These are phyloP conservation scores for Sebastes variabilis DNA, from an alignment of 2,797 vertebrate genomes.

Conservation along the genomic window DNA sequence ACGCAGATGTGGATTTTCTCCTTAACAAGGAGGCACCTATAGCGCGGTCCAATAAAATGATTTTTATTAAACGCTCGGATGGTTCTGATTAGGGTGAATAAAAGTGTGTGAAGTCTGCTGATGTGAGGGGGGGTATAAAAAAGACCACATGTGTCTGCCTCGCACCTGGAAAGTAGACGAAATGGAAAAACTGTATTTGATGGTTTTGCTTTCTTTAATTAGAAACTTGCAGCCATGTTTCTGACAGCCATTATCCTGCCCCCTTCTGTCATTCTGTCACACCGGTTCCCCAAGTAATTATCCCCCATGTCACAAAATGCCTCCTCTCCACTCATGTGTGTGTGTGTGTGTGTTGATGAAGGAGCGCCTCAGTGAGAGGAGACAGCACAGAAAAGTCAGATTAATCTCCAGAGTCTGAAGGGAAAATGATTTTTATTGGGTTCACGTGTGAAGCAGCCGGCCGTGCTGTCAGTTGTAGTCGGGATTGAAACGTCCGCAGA, in stretches of 20 bases:
- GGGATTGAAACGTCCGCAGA: constrained; percentile 53
- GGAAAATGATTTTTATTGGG: constrained; percentile 69
- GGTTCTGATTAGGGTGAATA: constrained; percentile 57
- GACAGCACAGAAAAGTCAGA: constrained; percentile 64
- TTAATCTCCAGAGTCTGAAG: constrained; percentile 61
- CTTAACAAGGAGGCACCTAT: constrained; percentile 39
- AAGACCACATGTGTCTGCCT: constrained; percentile 39
- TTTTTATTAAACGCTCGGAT: constrained; percentile 32
- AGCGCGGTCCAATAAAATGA: constrained; percentile 40
- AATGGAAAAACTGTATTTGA: constrained; percentile 17
- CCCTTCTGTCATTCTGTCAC: constrained; percentile 37
- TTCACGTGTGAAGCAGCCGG: constrained; percentile 67
- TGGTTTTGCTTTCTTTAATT: constrained; percentile 34
- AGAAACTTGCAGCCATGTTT: background rate
- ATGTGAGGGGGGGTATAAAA: constrained; percentile 16
- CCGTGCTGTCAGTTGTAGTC: constrained; percentile 54
- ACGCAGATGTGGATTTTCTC: constrained; percentile 40
- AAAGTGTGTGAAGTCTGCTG: background rate
- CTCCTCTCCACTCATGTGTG: background rate
- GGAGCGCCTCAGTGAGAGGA: constrained; percentile 42
- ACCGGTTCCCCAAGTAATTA: constrained; percentile 29
- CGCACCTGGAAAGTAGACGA: constrained; percentile 31
- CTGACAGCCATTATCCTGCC: constrained; percentile 38
- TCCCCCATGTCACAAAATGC: constrained; percentile 23
- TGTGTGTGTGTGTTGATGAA: constrained; percentile 37